Evolutionary conservation across 2,888 invertebrate genomes (phyloP).

Genomic region (Caenorhabditis sulstoni): DNA sequence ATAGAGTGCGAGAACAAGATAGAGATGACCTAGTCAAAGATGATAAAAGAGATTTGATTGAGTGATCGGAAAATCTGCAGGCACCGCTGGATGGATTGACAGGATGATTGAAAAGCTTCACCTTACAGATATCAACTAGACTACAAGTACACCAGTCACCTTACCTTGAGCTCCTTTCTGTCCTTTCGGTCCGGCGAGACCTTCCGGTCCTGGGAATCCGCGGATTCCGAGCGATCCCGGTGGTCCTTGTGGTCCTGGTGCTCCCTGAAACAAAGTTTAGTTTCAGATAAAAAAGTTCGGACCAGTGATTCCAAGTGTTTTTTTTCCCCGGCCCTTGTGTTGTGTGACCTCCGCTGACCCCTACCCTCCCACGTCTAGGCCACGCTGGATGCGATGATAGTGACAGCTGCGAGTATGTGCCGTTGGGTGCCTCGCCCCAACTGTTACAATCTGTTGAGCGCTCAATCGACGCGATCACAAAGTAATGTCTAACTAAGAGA

Average conservation of each 20-base stretch:
- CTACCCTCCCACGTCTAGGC: conserved; percentile 45
- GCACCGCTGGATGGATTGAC: conserved; percentile 7
- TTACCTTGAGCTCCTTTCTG: conserved; percentile 87
- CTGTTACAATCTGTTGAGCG: conserved; percentile 48
- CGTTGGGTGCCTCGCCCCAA: conserved; percentile 6
- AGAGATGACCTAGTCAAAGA: conserved; percentile 39
- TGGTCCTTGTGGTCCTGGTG: conserved; percentile 83
- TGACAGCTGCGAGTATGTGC: conserved; percentile 44
- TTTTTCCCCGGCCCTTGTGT: conserved; percentile 17
- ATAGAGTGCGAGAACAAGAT: conserved; percentile 17
- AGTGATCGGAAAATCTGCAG: conserved; percentile 27
- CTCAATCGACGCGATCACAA: conserved; percentile 37
- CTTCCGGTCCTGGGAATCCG: conserved; percentile 90
- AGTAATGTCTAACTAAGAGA: background rate
- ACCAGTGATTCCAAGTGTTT: background rate
- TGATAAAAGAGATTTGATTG: conserved; percentile 52
- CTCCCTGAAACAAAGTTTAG: conserved; percentile 83
- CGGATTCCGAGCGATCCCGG: conserved; percentile 83
- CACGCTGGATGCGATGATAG: conserved; percentile 40
- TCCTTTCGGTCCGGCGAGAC: conserved; percentile 91
- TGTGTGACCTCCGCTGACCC: conserved; percentile 56
- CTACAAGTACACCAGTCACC: conserved; percentile 2
- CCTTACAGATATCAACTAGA: conserved; percentile 17
- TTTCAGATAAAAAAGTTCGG: no score
- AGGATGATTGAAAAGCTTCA: conserved; percentile 39